Base-by-base conservation (phyloP, 1,140 invertebrate genomes). In the Ylistrum balloti region DNA sequence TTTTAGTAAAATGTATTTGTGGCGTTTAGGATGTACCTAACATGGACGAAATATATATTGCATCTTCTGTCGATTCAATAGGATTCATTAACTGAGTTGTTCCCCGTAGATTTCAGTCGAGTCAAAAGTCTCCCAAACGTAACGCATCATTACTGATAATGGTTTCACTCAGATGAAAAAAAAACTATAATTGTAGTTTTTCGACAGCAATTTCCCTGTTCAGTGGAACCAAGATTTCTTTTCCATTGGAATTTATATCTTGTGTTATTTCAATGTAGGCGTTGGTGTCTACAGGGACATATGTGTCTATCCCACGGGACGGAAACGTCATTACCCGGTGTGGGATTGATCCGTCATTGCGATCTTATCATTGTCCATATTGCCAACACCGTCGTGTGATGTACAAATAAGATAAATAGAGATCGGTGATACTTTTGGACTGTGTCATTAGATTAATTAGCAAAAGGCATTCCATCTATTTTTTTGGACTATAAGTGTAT, bases 231-330 rank as follows among this genome's bases (percentile, higher is more conserved):
- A 20, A 28, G 56, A 74, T n/a, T 74, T 74, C 28, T n/a, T 74
- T 28, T 74, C 22, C 28, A 74, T 74, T 74, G 56, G 56, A 74
- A 74, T 74, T 7, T 56, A 28, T 74, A 28, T 74, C 0, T 74
- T 28, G 56, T 28, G 17, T 74, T 74, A 74, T 74, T 74, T 74
- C 56, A 74, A 28, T 74, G 56, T 74, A 74, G 56, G 56, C 56
- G 56, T 28, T 7, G 0, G 0, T 28, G 22, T 74, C 56, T 11
- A 28, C 56, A n/a, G 56, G n/a, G 56, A 28, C 56, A 5, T 28
- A 74, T 74, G 56, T n/a, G n/a, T 74, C n/a, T n/a, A 74, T 74
- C 56, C 56, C 56, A 28, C 0, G 3, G 56, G 22, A 1, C 22
- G n/a, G 56, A 74, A 74, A n/a, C 9, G 56, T n/a, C 56, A 28